Evolutionary conservation across 2,888 invertebrate genomes (phyloP), one percentile per base, ranked within the genome.

Genomic region (Apotomis turbidana): DNA sequence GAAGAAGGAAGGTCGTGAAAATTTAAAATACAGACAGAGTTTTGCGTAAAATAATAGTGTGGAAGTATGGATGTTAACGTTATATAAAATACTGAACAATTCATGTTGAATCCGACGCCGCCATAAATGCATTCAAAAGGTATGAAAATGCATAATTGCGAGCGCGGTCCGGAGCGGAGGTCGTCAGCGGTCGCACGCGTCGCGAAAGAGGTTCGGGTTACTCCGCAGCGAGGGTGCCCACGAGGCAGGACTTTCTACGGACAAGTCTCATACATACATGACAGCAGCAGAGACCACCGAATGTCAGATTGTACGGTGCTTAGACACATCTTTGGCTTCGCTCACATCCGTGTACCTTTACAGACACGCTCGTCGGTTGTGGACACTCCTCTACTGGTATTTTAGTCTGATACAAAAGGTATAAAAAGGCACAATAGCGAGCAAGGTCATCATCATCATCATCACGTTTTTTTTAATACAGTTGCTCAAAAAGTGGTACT

Each of bases 201-300:
- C 86, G 85, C 77, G 80, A 89, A 89, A 90, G 88, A 90, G 85
- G 90, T 86, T 91, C 91, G 79, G 83, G 86, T 91, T 91, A 88
- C 90, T 79, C 80, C 76, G 78, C 78, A 63, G 38, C 77, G 70
- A 66, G 71, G 63, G 75, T 76, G 73, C 52, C 71, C 54, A 52
- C 59, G 38, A 8, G n/a, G 61, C 46, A 44, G 71, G 49, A 38
- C 52, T 62, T 63, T 46, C 57, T 52, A 13, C n/a, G 71, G 67
- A 71, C n/a, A 9, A 27, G 12, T 46, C 4, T n/a, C 9, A 54
- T 6, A 44, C 13, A 4, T 13, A 27, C 27, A 27, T 27, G 27
- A 27, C 27, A 27, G 27, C 27, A 27, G 27, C 27, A 27, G 27
- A 27, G 27, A 27, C 27, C 27, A 27, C 27, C 27, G 27, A 27